These are phyloP conservation scores for Mus caroli DNA, from an alignment of 2,797 vertebrate species.

Conservation along the genomic window DNA sequence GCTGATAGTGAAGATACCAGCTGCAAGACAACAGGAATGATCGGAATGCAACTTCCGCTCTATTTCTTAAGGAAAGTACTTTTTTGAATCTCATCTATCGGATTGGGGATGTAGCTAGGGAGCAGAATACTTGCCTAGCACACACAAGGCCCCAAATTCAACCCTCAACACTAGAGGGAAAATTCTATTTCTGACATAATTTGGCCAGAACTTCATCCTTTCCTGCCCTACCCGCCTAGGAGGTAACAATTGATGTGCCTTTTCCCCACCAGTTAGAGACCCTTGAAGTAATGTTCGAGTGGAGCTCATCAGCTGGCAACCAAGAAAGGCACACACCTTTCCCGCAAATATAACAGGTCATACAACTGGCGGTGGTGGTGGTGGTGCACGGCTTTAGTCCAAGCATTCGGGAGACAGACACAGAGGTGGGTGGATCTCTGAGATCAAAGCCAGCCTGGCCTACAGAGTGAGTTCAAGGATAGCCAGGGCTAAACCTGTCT, in stretches of 20 bases:
- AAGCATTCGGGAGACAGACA: neutral
- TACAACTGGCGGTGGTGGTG: neutral
- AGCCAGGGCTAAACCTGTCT: neutral
- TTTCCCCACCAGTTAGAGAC: conserved; percentile 6
- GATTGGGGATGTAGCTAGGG: neutral
- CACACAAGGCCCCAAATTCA: neutral
- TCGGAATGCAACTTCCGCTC: neutral
- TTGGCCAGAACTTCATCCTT: neutral
- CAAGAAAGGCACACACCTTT: neutral
- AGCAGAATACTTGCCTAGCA: neutral
- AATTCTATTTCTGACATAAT: neutral
- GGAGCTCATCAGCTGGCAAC: neutral
- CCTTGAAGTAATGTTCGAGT: conserved; percentile 5
- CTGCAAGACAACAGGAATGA: neutral
- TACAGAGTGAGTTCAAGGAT: neutral
- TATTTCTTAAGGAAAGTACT: neutral
- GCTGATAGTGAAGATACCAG: neutral
- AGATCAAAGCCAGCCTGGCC: neutral
- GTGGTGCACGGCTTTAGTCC: neutral
- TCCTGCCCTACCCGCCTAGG: neutral
- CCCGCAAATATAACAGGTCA: neutral
- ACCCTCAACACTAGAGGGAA: neutral
- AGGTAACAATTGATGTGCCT: neutral
- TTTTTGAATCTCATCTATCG: conserved; percentile 1
- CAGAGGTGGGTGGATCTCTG: neutral